phyloP scores from a whole-genome alignment of 2,113 vertebrate species.

The Parotia lawesii region DNA sequence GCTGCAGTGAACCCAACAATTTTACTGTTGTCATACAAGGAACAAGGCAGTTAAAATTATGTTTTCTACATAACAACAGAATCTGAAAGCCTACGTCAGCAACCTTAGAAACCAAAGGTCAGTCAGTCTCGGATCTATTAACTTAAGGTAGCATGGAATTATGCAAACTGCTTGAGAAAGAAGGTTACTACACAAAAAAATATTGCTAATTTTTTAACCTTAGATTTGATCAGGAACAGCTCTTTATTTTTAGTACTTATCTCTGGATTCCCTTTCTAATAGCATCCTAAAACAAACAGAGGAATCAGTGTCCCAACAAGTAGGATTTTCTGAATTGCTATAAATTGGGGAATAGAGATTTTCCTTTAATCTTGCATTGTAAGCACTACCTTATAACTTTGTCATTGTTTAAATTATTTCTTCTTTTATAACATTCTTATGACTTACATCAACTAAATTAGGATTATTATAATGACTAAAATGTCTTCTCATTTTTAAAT shows the following conservation, averaged over 20 bases:
- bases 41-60: background rate
- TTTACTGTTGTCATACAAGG: background rate
- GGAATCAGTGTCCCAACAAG: background rate
- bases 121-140: background rate
- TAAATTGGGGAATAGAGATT: background rate
- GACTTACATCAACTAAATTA: background rate
- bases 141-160: background rate
- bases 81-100: background rate
- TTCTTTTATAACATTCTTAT: background rate
- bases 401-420: background rate
- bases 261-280: background rate
- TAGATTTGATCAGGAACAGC: background rate
- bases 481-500: background rate
- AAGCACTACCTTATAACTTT: background rate
- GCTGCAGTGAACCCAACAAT: background rate
- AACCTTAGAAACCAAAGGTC: conserved; percentile 17
- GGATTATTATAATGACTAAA: background rate
- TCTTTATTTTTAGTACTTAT: background rate
- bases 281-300: background rate
- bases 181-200: background rate
- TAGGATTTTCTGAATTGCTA: background rate
- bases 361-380: background rate
- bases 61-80: background rate
- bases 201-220: background rate
- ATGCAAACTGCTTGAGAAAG: background rate